Percentiles rank a stretch among this genome's conserved stretches.
These are phyloP conservation scores for Perdita meconis DNA, from an alignment of 2,888 invertebrate genomes.

Conservation along the genomic window DNA sequence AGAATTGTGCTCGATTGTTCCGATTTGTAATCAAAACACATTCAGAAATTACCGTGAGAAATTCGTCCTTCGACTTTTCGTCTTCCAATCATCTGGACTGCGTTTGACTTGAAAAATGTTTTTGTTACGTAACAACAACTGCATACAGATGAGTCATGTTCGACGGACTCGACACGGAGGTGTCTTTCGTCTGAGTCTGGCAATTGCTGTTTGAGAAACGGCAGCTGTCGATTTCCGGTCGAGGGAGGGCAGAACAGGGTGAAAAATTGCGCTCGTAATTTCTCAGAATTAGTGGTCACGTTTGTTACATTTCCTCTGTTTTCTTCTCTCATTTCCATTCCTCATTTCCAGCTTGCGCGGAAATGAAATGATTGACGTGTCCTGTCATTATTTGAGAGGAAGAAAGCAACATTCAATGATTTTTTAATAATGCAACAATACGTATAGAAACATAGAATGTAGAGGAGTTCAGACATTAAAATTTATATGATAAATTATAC, in stretches of 20 bases:
- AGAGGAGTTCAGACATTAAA: too few species aligned
- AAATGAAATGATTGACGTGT: neutral
- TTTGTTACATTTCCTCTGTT: neutral
- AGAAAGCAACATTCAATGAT: neutral
- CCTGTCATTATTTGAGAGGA: neutral
- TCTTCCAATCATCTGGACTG: neutral
- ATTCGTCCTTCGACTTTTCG: neutral
- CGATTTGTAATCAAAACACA: neutral
- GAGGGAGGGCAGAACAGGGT: neutral
- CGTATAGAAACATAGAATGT: too few species aligned
- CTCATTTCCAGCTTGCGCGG: neutral
- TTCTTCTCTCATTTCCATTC: neutral
- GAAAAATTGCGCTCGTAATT: neutral
- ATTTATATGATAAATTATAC: too few species aligned
- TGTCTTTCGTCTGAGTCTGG: constrained; percentile 3
- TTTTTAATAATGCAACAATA: too few species aligned
- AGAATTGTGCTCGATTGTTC: too few species aligned
- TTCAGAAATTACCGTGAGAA: neutral
- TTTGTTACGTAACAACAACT: neutral
- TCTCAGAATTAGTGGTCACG: neutral
- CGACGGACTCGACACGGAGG: neutral
- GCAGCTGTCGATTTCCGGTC: constrained; percentile 13
- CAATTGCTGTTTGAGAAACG: constrained; percentile 7
- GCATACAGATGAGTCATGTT: constrained; percentile 7
- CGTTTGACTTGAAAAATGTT: constrained; percentile 15